phyloP scores from a whole-genome alignment of 2,888 invertebrate genomes.

The Pterobdella sp. region DNA sequence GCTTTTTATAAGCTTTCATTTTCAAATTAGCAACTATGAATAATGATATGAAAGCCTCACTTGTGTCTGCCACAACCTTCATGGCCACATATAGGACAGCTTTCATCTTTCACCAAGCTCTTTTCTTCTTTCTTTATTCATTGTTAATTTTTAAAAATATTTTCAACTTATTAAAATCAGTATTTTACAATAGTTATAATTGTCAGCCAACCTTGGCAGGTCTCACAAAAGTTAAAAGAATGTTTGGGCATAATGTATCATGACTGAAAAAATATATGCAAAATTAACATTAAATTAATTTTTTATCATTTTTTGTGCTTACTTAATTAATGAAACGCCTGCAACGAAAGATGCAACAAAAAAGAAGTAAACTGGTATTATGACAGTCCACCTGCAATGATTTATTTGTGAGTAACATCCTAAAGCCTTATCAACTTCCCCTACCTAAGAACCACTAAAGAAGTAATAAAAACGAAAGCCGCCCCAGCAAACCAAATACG shows the following conservation, averaged over 20 bases:
- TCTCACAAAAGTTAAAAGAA: constrained; percentile 31
- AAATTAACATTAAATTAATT: background rate
- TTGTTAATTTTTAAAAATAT: background rate
- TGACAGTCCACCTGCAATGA: background rate
- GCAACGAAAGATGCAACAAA: constrained; percentile 1
- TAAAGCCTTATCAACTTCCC: too few relatives aligned
- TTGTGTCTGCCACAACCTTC: constrained; percentile 48
- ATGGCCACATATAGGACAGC: constrained; percentile 49
- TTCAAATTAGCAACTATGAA: too few relatives aligned
- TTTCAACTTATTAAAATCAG: constrained; percentile 6
- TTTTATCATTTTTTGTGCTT: background rate
- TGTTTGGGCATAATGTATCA: constrained; percentile 34
- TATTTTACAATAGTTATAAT: constrained; percentile 3
- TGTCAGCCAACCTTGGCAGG: constrained; percentile 24
- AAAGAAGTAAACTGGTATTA: background rate
- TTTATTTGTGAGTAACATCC: too few relatives aligned
- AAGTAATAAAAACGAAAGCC: too few relatives aligned
- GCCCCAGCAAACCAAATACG: too few relatives aligned
- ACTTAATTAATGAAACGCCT: background rate
- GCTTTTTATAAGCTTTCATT: too few relatives aligned
- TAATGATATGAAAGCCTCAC: constrained; percentile 33
- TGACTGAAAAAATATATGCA: constrained; percentile 24
- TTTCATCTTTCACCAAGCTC: background rate
- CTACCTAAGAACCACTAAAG: too few relatives aligned
- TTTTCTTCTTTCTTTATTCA: background rate